Conservation (phyloP, 1,140 invertebrate genomes). For the Sesamia nonagrioides region DNA sequence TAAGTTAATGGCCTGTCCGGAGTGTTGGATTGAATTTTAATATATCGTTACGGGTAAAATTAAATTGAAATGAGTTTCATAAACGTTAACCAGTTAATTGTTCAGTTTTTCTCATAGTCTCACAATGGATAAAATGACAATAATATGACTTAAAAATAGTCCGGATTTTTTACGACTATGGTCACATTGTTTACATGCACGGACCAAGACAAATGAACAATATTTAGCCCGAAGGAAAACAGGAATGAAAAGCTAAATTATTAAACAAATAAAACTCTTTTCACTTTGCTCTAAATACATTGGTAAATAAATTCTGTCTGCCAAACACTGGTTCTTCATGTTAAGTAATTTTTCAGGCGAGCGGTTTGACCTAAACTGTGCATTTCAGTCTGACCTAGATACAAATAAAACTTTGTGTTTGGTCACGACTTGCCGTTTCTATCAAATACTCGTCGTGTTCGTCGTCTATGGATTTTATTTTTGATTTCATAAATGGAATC, state of each 20-base stretch:
- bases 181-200: too few relatives aligned
- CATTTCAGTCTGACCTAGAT: constrained; percentile 39
- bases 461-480: not conserved
- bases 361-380: constrained; percentile 40
- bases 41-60: not conserved
- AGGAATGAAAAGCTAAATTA: too few relatives aligned
- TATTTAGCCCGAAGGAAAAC: too few relatives aligned
- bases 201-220: too few relatives aligned
- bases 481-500: not conserved
- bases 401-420: constrained; percentile 5
- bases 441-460: not conserved
- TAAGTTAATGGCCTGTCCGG: constrained; percentile 12
- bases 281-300: constrained; percentile 25
- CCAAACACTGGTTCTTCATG: constrained; percentile 29
- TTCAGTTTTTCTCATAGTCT: too few relatives aligned
- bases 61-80: not conserved
- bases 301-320: constrained; percentile 2
- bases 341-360: constrained; percentile 42
- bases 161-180: too few relatives aligned
- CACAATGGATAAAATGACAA: too few relatives aligned
- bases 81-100: too few relatives aligned
- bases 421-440: constrained; percentile 19
- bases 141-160: too few relatives aligned
- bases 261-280: not conserved
- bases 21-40: not conserved